Evolutionary conservation across 1,140 invertebrate species (phyloP), one percentile per base, ranked within the genome.

Genomic region (Zaprionus gabonicus): DNA sequence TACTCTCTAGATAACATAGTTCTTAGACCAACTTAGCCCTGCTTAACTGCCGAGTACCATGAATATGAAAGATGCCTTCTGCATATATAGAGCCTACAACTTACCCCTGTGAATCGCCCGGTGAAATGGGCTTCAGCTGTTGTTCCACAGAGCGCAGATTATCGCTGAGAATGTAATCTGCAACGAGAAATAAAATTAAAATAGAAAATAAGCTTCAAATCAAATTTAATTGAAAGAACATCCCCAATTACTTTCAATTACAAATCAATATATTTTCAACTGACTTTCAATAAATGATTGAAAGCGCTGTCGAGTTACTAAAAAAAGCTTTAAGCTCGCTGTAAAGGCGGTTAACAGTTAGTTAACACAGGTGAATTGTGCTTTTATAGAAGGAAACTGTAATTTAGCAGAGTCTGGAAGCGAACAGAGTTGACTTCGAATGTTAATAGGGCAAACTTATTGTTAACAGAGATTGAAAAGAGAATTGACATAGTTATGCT

Each of bases 161-260:
- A 66, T 92, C 91, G 57, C 82, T 86, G 49, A 92, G 76, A 10
- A 92, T 80, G 68, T 92, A 92, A 76, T 92, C 91, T 92, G 58
- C 3, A 55, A 66, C 27, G 31, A 34, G 20, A 58, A 41, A 20
- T 4, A 34, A 25, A 58, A 1, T 20, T 20, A 20, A 34, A 49
- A 2, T 23, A 9, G 28, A 68, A 60, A 73, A n/a, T 4, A 46
- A n/a, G n/a, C n/a, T n/a, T n/a, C 31, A 10, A 34, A 10, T 15
- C 23, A 46, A n/a, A 31, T 34, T 7, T 13, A 23, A 36, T 44
- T 60, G 9, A 44, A 15, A 7, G 27, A 2, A 38, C n/a, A 36
- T 4, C 2, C 15, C n/a, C 2, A 59, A 44, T 5, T 34, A 49
- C 9, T 63, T 63, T 63, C 13, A 46, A 58, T 28, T 27, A 12